Evolutionary conservation across 2,113 vertebrate genomes (phyloP), one percentile per base, ranked within the genome.

Genomic region (Periophthalmodon schlosseri): DNA sequence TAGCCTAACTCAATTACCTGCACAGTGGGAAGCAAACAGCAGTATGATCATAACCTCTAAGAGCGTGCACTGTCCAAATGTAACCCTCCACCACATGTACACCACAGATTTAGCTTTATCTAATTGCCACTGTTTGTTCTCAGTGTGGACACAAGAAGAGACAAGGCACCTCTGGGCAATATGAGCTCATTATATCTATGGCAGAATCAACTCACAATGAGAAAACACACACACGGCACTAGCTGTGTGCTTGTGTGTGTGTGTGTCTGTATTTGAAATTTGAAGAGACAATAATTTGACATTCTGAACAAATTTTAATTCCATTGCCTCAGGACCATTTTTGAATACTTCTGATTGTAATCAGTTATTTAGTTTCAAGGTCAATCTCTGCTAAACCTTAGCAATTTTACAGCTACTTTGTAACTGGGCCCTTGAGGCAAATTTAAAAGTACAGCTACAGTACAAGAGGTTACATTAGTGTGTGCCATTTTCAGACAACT

Each of bases 41-140:
- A 78, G 73, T 65, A 79, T 70, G 54, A 77, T 70, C 58, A 68
- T 66, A 56, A 76, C 73, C 82, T 72, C 24, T 23, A 68, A 46
- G 23, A 75, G 64, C 23, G 61, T 77, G 54, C 18, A 33, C 75
- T 63, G 60, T 66, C 73, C 73, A 72, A 78, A 82, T 80, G 73
- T 65, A 81, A 23, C 75, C 65, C 56, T 58, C 74, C 70, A 77
- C 76, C 82, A 54, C 70, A 77, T 34, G 60, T 33, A 6, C 24
- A 33, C 1, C 3, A 16, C 15, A 15, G 24, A 10, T 34, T 28
- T 33, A 34, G 28, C 28, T 9, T 34, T 23, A 56, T 46, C 67
- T 90, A 87, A 90, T 89, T 90, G 82, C 87, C 78, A 79, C 50
- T 63, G 86, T 85, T 89, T 88, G 81, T 86, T 88, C 86, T 66